Base-by-base conservation (phyloP, 2,113 vertebrate genomes). In the Cochlearius cochlearius region DNA sequence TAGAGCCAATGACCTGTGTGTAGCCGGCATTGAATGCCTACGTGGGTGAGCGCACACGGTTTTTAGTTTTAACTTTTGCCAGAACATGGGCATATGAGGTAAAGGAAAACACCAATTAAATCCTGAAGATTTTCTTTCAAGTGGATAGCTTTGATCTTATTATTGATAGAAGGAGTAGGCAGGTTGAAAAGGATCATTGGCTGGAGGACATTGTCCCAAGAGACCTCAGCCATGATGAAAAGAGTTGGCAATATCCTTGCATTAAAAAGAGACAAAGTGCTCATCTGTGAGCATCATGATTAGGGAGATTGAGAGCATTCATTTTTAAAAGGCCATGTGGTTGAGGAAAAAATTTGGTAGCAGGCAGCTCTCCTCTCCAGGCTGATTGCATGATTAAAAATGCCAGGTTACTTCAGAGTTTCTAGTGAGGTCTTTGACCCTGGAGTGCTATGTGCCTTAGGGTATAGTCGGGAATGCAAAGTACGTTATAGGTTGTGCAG, bases 51-150 rank as follows among this genome's bases (percentile, higher is more conserved):
- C 5, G 1, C 86, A 11, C 12, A 2, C 34, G 59, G 77, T 29
- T 45, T 82, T 96, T 78, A 82, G 62, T 85, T 91, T 92, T 66
- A 75, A 81, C 84, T 91, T 92, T 78, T 87, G 71, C 74, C 7
- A 20, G 86, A 68, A 82, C 29, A 47, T 62, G 0, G 1, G 30
- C 2, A 0, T 60, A 56, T 38, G 15, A 85, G 49, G 66, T 60
- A 67, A 90, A 87, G 82, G 68, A 71, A 84, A 87, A 73, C n/a
- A 66, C 45, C 84, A 87, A 88, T 94, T 94, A 91, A 95, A 87
- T 81, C 45, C 79, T 89, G 82, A 88, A 92, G 91, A 58, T 95
- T 95, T 94, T 82, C 79, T 94, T 97, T 97, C 87, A 96, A 95
- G 88, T 47, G 38, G 27, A 36, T 76, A 83, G 81, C 94, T 96